A percentile compares a stretch with the other conserved stretches of the same genome.
Conservation (phyloP, 2,113 vertebrate genomes). For the Murina feae region DNA sequence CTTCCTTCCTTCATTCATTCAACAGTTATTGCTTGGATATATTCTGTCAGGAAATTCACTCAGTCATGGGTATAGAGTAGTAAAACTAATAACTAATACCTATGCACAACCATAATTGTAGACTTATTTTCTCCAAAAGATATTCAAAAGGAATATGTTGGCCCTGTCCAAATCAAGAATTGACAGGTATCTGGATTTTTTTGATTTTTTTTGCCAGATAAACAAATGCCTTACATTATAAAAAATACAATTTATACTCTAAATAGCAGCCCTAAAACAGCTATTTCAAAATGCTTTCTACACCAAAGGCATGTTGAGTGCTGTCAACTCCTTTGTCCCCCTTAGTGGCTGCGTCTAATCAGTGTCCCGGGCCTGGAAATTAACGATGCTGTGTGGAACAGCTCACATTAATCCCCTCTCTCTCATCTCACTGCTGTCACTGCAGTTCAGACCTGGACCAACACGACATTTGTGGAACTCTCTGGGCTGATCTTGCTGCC, state of each 20-base stretch:
- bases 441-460: not conserved
- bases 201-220: not conserved
- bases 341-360: not conserved
- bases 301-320: not conserved
- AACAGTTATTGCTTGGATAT: not conserved
- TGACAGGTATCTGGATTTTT: not conserved
- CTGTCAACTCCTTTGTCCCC: not conserved
- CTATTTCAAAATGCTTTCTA: not conserved
- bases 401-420: not conserved
- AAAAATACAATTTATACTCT: slow-evolving; percentile 41
- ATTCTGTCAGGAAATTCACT: not conserved
- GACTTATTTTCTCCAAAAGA: not conserved
- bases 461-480: not conserved
- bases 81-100: not conserved
- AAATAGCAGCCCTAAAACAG: not conserved
- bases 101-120: not conserved
- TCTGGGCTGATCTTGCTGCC: not conserved
- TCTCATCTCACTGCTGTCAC: not conserved
- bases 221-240: not conserved
- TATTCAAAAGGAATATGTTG: not conserved
- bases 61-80: not conserved
- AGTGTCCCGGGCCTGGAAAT: not conserved
- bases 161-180: not conserved
- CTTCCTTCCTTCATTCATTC: not conserved
- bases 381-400: not conserved